Evolutionary conservation across 2,888 invertebrate species (phyloP), one percentile per base, ranked within the genome.

Genomic region (Drosophila borealis): DNA sequence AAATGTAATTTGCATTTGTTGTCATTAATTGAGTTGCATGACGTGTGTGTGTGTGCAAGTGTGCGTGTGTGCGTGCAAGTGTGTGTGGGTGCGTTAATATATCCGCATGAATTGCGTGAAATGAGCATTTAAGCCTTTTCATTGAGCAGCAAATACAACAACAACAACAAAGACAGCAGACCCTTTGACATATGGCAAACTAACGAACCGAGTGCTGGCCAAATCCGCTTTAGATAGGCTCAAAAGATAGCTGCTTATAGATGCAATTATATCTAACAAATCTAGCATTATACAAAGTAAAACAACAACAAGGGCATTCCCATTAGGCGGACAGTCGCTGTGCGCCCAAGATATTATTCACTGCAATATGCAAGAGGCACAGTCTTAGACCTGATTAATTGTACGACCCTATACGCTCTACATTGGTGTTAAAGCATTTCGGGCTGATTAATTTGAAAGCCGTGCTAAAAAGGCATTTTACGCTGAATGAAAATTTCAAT

Each of bases 1-100:
- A 79, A 79, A 81, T 84, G 74, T 59, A 81, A 88, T 85, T 80
- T 74, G 68, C 82, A 85, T 74, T 72, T 69, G 69, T 77, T 88
- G 68, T 59, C 70, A 85, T 81, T 85, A 88, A 88, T 85, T 85
- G 86, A 79, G 80, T 79, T 85, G 66, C 65, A 48, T 61, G 53
- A 59, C 14, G n/a, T 34, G 45, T 5, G 33, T 41, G 17, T 36
- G 5, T 34, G n/a, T 10, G 21, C 36, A n/a, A n/a, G 34, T 36
- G 29, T 25, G 49, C 49, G 67, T 61, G 57, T 66, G 34, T 19
- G 51, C 51, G 36, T 62, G 54, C 17, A 17, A 17, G 17, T 37
- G 37, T 53, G 33, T 44, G 39, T 29, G 33, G 25, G 54, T 62
- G 57, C 56, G 49, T 65, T 49, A 56, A 60, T 53, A 53, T 45